Conservation (phyloP, 92 coral and sea anemone species). For the Palythoa grandis region DNA sequence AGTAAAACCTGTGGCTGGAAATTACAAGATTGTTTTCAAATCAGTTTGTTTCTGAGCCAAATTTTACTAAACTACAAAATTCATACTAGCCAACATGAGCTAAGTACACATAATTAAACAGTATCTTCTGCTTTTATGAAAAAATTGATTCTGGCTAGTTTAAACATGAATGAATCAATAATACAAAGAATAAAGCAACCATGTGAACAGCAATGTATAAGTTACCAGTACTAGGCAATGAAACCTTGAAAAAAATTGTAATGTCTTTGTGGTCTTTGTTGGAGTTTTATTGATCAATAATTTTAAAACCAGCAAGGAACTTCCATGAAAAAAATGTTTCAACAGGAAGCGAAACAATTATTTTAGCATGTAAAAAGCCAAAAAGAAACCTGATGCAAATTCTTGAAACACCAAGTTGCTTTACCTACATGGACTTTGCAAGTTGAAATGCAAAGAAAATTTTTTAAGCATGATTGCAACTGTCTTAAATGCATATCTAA, state of each 20-base stretch:
- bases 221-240: background rate
- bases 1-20: background rate
- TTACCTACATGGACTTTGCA: background rate
- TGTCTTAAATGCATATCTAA: background rate
- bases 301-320: background rate
- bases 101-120: background rate
- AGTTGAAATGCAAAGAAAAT: background rate
- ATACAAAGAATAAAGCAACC: background rate
- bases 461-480: background rate
- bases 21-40: background rate
- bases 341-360: background rate
- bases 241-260: background rate
- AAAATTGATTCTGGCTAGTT: background rate
- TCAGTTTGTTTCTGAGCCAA: background rate
- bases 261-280: background rate
- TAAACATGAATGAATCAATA: background rate
- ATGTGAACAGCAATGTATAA: background rate
- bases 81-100: background rate
- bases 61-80: background rate
- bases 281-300: background rate
- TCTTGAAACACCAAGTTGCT: background rate
- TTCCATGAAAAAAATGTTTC: background rate
- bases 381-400: background rate
- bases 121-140: background rate
- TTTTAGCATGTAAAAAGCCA: background rate